phyloP scores from a whole-genome alignment of 2,888 invertebrate species.

The Maniola hyperantus region DNA sequence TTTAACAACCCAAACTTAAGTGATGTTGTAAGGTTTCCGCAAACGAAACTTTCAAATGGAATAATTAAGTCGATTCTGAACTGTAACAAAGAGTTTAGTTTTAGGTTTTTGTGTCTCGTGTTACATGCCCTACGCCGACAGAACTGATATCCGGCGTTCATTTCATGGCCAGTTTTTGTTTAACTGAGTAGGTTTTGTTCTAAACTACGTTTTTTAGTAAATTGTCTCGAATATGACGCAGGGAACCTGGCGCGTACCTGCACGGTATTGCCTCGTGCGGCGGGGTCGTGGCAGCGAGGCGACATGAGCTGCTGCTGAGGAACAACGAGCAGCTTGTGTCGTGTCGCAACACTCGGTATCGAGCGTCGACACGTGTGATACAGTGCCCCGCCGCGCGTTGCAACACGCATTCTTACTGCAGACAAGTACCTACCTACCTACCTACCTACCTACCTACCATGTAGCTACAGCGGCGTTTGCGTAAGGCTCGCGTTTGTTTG shows the following conservation, averaged over 20 bases:
- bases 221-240: too few species aligned
- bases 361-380: conserved; percentile 17
- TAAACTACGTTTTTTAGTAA: not conserved
- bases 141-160: not conserved
- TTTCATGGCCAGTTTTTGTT: not conserved
- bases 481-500: conserved; percentile 39
- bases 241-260: not conserved
- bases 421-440: not conserved
- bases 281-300: not conserved
- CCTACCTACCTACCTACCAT: too few species aligned
- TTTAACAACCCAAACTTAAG: not conserved
- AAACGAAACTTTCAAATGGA: too few species aligned
- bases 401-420: conserved; percentile 29
- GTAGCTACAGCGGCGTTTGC: conserved; percentile 34
- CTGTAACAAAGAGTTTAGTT: not conserved
- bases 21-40: not conserved
- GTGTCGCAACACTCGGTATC: conserved; percentile 24
- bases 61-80: not conserved
- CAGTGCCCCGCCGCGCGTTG: conserved; percentile 22
- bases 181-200: not conserved
- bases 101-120: not conserved
- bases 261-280: too few species aligned
- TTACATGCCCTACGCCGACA: not conserved
- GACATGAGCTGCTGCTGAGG: not conserved
- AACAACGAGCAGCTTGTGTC: not conserved